Evolutionary conservation across 2,888 invertebrate genomes (phyloP).

Genomic region (Punctoribates punctum): DNA sequence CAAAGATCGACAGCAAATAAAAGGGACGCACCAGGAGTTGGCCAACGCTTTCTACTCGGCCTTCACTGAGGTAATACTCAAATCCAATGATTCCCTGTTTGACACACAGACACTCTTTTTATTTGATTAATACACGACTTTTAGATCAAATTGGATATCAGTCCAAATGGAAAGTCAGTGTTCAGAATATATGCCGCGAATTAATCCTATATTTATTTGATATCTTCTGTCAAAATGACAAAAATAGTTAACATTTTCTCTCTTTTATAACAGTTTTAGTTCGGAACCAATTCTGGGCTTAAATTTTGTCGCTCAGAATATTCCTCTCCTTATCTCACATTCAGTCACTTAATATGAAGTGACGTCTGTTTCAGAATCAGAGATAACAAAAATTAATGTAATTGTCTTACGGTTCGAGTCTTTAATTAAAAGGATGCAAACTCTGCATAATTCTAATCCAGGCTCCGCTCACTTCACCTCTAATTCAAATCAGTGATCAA

Average conservation of each 20-base stretch:
- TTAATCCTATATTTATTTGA: neutral
- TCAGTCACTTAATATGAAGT: neutral
- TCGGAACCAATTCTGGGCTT: too few relatives aligned
- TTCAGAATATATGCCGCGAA: neutral
- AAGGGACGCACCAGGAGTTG: constrained; percentile 47
- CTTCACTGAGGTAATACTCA: constrained; percentile 44
- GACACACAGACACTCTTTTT: neutral
- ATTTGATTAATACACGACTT: constrained; percentile 2
- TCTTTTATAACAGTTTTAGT: neutral
- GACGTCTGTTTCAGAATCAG: too few relatives aligned
- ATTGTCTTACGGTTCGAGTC: too few relatives aligned
- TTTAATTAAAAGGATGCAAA: too few relatives aligned
- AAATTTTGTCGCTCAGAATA: too few relatives aligned
- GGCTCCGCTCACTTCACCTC: too few relatives aligned
- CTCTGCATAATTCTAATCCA: too few relatives aligned
- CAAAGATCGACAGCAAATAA: constrained; percentile 42
- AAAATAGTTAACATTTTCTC: neutral
- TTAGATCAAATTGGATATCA: neutral
- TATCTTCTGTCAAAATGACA: neutral
- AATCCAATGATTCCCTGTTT: neutral
- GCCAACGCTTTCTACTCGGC: constrained; percentile 48
- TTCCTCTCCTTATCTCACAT: neutral
- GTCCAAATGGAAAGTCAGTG: neutral
- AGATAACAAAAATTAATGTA: too few relatives aligned
- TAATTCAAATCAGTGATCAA: too few relatives aligned